Evolutionary conservation across 2,113 vertebrate species (phyloP).

Genomic region (Hypanus sabinus): DNA sequence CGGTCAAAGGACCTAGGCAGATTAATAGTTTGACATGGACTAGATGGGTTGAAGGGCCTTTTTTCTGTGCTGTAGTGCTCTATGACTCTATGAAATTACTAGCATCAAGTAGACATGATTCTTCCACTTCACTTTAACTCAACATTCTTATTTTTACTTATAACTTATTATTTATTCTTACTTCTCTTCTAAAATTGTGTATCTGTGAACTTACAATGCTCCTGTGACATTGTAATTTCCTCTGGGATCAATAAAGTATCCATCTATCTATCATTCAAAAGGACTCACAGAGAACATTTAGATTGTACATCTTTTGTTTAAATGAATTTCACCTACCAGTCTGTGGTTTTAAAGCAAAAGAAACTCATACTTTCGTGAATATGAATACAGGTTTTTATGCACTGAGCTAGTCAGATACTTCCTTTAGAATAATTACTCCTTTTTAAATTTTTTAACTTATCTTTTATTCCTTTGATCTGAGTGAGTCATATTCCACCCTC

Average conservation of each 20-base stretch:
- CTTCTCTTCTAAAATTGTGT: too few species aligned
- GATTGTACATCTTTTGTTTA: not conserved
- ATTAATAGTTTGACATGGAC: too few species aligned
- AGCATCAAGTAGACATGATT: not conserved
- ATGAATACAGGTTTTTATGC: not conserved
- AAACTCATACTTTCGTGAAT: not conserved
- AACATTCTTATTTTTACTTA: not conserved
- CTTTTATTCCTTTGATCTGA: not conserved
- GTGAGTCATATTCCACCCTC: not conserved
- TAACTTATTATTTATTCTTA: too few species aligned
- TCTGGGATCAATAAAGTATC: too few species aligned
- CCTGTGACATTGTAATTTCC: too few species aligned
- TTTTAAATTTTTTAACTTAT: not conserved
- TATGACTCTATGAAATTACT: not conserved
- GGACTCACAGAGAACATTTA: not conserved
- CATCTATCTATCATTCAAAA: not conserved
- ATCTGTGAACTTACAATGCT: too few species aligned
- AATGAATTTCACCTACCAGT: not conserved
- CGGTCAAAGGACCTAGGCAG: too few species aligned
- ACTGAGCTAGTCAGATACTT: not conserved
- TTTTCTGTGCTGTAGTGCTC: too few species aligned
- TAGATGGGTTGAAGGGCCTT: too few species aligned
- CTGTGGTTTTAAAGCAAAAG: not conserved
- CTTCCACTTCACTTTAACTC: not conserved
- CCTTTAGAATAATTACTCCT: not conserved